phyloP scores from a whole-genome alignment of 2,113 vertebrate species.

The Cacatua alba region DNA sequence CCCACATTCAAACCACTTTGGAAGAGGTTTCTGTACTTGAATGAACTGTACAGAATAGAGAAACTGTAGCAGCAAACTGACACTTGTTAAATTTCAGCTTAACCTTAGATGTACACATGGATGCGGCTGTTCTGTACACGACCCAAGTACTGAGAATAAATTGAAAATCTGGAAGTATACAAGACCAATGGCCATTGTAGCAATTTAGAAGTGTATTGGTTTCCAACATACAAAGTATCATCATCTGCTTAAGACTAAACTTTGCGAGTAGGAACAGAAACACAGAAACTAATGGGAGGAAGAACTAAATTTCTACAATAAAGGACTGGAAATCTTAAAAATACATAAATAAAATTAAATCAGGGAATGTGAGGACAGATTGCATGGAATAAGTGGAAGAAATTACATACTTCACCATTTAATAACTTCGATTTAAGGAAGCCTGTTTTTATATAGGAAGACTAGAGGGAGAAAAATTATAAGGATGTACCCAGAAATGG shows the following conservation, averaged over 20 bases:
- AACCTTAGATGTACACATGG: rapidly evolving
- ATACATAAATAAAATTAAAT: neutral
- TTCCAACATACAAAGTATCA: neutral
- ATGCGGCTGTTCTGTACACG: rapidly evolving
- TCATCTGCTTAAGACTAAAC: neutral
- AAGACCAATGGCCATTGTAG: neutral
- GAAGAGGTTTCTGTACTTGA: neutral
- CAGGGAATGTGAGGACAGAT: neutral
- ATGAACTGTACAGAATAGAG: neutral
- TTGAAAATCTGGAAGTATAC: neutral
- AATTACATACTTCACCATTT: neutral
- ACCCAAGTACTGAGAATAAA: neutral
- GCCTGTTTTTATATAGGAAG: neutral
- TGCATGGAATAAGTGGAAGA: neutral
- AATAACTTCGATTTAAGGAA: neutral
- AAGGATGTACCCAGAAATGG: neutral
- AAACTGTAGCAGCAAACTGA: neutral
- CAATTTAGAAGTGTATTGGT: neutral
- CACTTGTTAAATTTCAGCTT: neutral
- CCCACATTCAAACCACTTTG: neutral
- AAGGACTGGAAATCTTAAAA: neutral
- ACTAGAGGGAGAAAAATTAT: neutral
- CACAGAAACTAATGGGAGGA: neutral
- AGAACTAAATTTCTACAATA: neutral
- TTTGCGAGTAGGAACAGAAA: neutral